phyloP scores from a whole-genome alignment of 2,888 invertebrate genomes.

The Hymenopus coronatus region DNA sequence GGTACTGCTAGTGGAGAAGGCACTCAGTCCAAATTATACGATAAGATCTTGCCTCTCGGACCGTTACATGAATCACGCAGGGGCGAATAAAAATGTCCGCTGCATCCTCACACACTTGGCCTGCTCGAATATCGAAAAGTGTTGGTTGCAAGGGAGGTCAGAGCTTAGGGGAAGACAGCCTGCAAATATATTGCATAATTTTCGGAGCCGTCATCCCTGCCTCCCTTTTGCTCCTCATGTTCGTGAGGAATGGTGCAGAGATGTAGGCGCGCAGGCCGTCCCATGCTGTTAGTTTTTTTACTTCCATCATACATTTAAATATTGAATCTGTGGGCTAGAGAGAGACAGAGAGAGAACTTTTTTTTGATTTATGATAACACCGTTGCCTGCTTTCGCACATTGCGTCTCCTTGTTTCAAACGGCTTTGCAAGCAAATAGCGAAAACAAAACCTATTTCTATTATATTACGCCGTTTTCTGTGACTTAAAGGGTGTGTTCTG shows the following conservation, averaged over 20 bases:
- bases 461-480: too few species aligned
- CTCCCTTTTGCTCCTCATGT: background rate
- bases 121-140: background rate
- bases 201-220: background rate
- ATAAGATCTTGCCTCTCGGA: background rate
- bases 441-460: too few species aligned
- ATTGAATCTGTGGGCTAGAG: background rate
- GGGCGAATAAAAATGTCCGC: slow-evolving; percentile 3
- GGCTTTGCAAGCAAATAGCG: too few species aligned
- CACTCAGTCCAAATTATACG: background rate
- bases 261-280: background rate
- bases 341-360: background rate
- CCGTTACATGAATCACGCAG: slow-evolving; percentile 3
- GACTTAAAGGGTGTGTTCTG: too few species aligned
- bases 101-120: background rate
- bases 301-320: slow-evolving; percentile 1
- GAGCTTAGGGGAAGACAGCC: background rate
- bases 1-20: background rate
- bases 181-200: slow-evolving; percentile 29
- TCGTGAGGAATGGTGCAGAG: background rate
- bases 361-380: too few species aligned
- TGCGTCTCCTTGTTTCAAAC: too few species aligned
- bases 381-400: too few species aligned
- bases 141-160: background rate
- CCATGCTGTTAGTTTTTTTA: background rate